phyloP scores from a whole-genome alignment of 2,888 invertebrate genomes.

The Cynaeus angustus region DNA sequence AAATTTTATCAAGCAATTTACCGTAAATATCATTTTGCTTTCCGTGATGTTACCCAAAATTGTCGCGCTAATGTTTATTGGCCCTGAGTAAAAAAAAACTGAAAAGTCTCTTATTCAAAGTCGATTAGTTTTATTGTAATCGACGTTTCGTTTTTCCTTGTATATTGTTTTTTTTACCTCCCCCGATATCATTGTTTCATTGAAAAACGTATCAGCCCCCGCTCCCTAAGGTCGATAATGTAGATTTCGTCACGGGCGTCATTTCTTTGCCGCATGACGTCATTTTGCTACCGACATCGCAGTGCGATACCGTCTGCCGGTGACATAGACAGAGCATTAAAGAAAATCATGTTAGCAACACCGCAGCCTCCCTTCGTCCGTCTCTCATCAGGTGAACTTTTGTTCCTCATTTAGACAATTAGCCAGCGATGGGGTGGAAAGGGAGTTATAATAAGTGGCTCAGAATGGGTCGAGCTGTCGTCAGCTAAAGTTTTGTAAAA shows the following conservation, averaged over 20 bases:
- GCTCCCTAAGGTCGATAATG: not conserved
- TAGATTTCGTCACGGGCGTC: not conserved
- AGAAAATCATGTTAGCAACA: conserved; percentile 1
- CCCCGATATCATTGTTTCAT: too few relatives aligned
- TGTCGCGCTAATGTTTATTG: too few relatives aligned
- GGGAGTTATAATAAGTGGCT: conserved; percentile 44
- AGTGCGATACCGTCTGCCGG: conserved; percentile 12
- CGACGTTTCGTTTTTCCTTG: too few relatives aligned
- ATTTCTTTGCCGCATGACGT: conserved; percentile 20
- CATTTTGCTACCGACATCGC: conserved; percentile 24
- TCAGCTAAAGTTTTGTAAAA: conserved; percentile 57
- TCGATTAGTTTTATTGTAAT: too few relatives aligned
- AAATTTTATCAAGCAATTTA: too few relatives aligned
- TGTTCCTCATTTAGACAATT: conserved; percentile 43
- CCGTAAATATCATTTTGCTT: too few relatives aligned
- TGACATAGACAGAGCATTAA: conserved; percentile 6
- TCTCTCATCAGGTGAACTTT: conserved; percentile 38
- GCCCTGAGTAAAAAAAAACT: too few relatives aligned
- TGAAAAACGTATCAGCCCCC: too few relatives aligned
- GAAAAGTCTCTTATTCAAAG: too few relatives aligned
- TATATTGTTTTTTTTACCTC: too few relatives aligned
- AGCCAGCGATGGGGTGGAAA: conserved; percentile 40
- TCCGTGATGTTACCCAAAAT: too few relatives aligned
- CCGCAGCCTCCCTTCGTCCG: not conserved
- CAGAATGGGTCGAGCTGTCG: conserved; percentile 49